Percentiles rank a stretch among this genome's conserved stretches.
phyloP scores from a whole-genome alignment of 2,888 invertebrate genomes.

The Bellardia pandia region DNA sequence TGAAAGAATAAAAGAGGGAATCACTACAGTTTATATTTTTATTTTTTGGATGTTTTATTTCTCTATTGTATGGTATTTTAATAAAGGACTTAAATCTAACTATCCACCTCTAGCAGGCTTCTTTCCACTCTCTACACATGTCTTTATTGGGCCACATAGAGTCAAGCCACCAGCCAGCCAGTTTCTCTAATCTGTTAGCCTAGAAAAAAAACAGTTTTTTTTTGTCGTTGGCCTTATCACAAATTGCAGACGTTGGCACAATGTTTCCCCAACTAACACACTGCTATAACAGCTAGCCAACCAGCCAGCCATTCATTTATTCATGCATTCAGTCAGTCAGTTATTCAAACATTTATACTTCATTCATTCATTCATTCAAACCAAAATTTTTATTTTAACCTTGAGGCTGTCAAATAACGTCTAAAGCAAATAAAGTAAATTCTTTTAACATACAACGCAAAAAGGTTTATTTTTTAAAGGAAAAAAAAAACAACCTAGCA shows the following conservation, averaged over 20 bases:
- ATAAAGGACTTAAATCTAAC: conserved; percentile 36
- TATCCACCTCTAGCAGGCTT: neutral
- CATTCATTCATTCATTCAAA: conserved; percentile 35
- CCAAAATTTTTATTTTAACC: conserved; percentile 46
- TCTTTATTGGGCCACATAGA: neutral
- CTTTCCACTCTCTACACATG: conserved; percentile 10
- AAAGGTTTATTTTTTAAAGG: neutral
- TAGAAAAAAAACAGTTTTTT: conserved; percentile 35
- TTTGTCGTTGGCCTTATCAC: conserved; percentile 58
- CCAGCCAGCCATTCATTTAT: too few species aligned
- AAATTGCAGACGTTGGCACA: conserved; percentile 69
- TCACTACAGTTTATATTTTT: neutral
- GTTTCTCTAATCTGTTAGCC: conserved; percentile 51
- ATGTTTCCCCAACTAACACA: conserved; percentile 9
- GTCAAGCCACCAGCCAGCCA: conserved; percentile 16
- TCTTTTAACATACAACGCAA: conserved; percentile 36
- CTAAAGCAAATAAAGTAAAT: conserved; percentile 53
- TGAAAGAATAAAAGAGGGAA: neutral
- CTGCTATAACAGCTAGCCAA: neutral
- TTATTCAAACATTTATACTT: conserved; percentile 30
- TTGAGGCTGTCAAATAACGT: conserved; percentile 57
- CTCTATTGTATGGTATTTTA: conserved; percentile 31
- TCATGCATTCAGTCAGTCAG: conserved; percentile 19
- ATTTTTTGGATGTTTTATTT: conserved; percentile 27
- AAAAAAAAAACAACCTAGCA: neutral